Percentiles rank a stretch among this genome's conserved stretches.
These are phyloP conservation scores for Leuciscus waleckii DNA, from an alignment of 2,797 vertebrate species.

Conservation along the genomic window DNA sequence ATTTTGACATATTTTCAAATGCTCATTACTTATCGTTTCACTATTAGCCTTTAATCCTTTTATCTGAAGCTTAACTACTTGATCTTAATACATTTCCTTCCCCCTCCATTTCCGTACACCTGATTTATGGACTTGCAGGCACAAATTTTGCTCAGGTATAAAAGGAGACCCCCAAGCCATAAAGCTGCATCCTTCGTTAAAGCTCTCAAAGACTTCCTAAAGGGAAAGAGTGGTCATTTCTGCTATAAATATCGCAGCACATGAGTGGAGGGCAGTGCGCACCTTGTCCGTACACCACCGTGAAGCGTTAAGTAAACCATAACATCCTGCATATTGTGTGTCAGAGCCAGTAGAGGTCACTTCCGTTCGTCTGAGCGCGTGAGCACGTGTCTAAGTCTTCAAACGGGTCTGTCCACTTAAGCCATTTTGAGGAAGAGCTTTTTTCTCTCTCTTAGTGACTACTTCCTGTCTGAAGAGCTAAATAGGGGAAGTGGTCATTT, in stretches of 20 bases:
- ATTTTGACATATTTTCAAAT: not conserved
- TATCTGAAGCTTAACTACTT: constrained; percentile 20
- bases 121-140: constrained; percentile 33
- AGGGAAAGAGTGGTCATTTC: constrained; percentile 73
- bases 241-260: constrained; percentile 74
- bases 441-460: constrained; percentile 72
- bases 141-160: constrained; percentile 37
- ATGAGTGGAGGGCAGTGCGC: constrained; percentile 71
- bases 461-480: constrained; percentile 81
- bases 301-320: constrained; percentile 77
- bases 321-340: constrained; percentile 77
- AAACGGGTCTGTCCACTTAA: constrained; percentile 66
- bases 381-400: constrained; percentile 67
- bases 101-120: constrained; percentile 23
- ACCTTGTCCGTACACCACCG: constrained; percentile 73
- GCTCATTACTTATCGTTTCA: constrained; percentile 7
- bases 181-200: constrained; percentile 64
- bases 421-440: constrained; percentile 77
- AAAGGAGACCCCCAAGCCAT: constrained; percentile 37
- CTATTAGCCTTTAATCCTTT: constrained; percentile 11
- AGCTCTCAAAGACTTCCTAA: constrained; percentile 73
- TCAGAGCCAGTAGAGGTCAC: constrained; percentile 62
- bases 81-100: constrained; percentile 40
- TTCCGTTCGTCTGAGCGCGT: constrained; percentile 63
- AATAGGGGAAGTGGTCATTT: constrained; percentile 79